phyloP scores from a whole-genome alignment of 2,888 invertebrate species.

The Tigriopus californicus region DNA sequence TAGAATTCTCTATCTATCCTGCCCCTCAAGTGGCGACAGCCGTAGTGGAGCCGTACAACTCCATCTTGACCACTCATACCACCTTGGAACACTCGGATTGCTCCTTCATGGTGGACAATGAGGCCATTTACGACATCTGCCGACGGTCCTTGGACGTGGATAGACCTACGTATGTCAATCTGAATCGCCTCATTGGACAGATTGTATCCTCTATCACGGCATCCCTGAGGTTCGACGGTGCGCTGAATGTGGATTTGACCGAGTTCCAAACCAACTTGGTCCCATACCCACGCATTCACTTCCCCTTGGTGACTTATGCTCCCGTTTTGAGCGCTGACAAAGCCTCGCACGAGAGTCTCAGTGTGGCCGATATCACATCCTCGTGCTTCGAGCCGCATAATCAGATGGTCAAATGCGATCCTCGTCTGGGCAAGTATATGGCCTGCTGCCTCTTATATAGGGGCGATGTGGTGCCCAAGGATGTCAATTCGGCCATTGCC shows the following conservation, averaged over 20 bases:
- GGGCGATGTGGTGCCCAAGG: conserved; percentile 34
- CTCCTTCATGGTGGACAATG: conserved; percentile 92
- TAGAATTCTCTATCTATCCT: conserved; percentile 75
- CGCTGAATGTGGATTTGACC: conserved; percentile 60
- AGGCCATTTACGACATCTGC: conserved; percentile 46
- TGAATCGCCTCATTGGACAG: conserved; percentile 86
- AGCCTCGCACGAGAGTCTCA: conserved; percentile 29
- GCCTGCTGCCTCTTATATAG: conserved; percentile 83
- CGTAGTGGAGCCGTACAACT: conserved; percentile 85
- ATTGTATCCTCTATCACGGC: conserved; percentile 47
- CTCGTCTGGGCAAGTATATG: conserved; percentile 35
- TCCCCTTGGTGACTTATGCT: conserved; percentile 39
- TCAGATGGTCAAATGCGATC: conserved; percentile 54
- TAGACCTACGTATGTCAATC: conserved; percentile 50
- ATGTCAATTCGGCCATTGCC: conserved; percentile 27
- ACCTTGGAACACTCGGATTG: conserved; percentile 84
- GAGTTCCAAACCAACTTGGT: conserved; percentile 69
- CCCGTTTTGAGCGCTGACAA: conserved; percentile 30
- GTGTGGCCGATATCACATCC: conserved; percentile 31
- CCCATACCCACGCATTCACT: conserved; percentile 74
- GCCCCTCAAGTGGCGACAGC: conserved; percentile 55
- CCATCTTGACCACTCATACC: conserved; percentile 72
- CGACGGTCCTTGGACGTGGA: conserved; percentile 35
- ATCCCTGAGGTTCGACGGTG: conserved; percentile 31
- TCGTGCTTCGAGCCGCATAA: conserved; percentile 49